Conservation (phyloP, 1,140 invertebrate species). For the Cyphomyrmex costatus region DNA sequence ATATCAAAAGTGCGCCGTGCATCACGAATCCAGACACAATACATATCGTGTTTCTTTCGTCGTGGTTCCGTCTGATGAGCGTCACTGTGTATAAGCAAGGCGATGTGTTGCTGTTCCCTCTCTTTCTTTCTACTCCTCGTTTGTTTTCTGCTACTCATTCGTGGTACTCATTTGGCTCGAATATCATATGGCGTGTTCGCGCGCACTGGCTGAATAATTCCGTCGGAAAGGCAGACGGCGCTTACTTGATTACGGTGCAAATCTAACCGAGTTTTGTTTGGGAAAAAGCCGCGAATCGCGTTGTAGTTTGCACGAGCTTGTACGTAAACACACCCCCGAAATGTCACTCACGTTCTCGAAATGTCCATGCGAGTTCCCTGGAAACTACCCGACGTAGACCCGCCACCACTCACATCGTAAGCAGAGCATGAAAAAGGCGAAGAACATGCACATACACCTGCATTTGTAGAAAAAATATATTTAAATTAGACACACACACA, state of each 20-base stretch:
- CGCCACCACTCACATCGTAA: constrained; percentile 71
- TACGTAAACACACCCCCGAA: constrained; percentile 39
- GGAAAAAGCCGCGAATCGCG: constrained; percentile 9
- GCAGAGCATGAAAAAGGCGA: constrained; percentile 80
- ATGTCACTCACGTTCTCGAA: constrained; percentile 64
- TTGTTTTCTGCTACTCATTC: neutral
- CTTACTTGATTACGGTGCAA: constrained; percentile 20
- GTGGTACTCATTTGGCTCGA: constrained; percentile 11
- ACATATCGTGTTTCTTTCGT: neutral
- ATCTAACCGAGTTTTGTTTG: neutral
- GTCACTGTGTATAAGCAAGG: constrained; percentile 13
- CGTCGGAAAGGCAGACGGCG: neutral
- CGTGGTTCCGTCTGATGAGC: constrained; percentile 8
- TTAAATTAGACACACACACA: too few species aligned
- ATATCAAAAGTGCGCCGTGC: neutral
- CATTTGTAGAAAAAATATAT: constrained; percentile 33
- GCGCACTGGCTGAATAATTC: constrained; percentile 4
- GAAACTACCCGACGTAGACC: constrained; percentile 59
- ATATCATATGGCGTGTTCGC: constrained; percentile 8
- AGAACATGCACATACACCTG: constrained; percentile 71
- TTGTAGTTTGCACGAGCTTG: constrained; percentile 21
- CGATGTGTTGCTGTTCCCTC: neutral
- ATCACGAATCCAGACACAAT: neutral
- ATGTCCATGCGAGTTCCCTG: constrained; percentile 52
- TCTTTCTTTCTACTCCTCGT: constrained; percentile 5